These are phyloP conservation scores for Ochropleura plecta DNA, from an alignment of 2,888 invertebrate genomes.

Conservation along the genomic window DNA sequence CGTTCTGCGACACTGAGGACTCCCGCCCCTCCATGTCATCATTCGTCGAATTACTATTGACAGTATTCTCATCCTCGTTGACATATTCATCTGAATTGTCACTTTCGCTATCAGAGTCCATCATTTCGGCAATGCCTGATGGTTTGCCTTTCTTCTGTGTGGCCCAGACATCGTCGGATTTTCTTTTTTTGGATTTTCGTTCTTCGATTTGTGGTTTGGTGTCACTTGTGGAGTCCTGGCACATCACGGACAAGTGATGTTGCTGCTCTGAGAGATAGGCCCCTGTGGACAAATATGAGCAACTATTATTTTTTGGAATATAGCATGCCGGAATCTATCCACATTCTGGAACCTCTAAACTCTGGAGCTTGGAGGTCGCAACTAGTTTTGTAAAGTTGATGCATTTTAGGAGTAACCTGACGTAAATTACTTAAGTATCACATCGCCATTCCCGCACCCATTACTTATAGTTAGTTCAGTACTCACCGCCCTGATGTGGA, in stretches of 20 bases:
- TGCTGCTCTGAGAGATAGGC: constrained; percentile 87
- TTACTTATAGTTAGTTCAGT: not conserved
- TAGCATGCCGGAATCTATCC: not conserved
- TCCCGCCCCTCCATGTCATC: constrained; percentile 84
- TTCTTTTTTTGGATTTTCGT: constrained; percentile 91
- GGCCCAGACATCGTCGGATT: constrained; percentile 91
- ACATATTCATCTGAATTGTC: constrained; percentile 85
- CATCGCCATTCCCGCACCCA: not conserved
- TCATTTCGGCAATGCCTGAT: constrained; percentile 89
- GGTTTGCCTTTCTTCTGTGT: constrained; percentile 91
- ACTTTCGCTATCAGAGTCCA: constrained; percentile 91
- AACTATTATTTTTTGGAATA: not conserved
- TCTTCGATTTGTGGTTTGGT: constrained; percentile 82
- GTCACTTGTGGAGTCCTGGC: constrained; percentile 80
- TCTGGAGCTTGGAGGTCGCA: not conserved
- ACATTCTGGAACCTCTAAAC: not conserved
- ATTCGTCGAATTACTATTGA: constrained; percentile 86
- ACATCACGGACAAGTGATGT: constrained; percentile 85
- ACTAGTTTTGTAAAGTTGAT: not conserved
- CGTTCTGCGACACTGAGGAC: constrained; percentile 88
- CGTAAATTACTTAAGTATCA: not conserved
- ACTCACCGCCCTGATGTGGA: constrained; percentile 84
- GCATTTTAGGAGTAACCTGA: not conserved
- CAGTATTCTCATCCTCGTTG: constrained; percentile 86
- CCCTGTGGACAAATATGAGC: constrained; percentile 71